Evolutionary conservation across 1,140 invertebrate species (phyloP), one percentile per base, ranked within the genome.

Genomic region (Heliconius himera): DNA sequence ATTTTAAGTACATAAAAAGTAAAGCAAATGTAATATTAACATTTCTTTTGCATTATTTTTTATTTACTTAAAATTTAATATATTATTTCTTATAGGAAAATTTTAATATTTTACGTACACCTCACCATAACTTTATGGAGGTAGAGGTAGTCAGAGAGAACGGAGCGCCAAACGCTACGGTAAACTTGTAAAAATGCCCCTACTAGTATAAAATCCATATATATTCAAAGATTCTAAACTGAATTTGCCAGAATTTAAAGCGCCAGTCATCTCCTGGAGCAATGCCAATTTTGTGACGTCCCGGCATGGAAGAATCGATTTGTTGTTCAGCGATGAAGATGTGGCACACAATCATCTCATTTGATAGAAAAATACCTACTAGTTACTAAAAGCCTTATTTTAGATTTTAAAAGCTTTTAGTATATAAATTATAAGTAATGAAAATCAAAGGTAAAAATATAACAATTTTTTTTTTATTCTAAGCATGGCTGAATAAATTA

Each of bases 301-400:
- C 70, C 46, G 73, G 60, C n/a, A 79, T 70, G n/a, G 54, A 33
- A 70, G 76, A 81, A 81, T 81, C 79, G 79, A 81, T 81, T 46
- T 77, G 13, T 49, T 13, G 46, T 29, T 66, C 46, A 79, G 33
- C 41, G 49, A 26, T 36, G 29, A 54, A 74, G 56, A 79, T 75
- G 74, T 70, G 70, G 46, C 66, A 75, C 73, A 54, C n/a, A 76
- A 75, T 80, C 75, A 46, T 72, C 49, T 76, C 51, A 74, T 76
- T 74, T 22, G 13, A 66, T 29, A 66, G 13, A 11, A 66, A 66
- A 16, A 66, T 22, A 29, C n/a, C 60, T 66, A 29, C 26, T 8
- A n/a, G 22, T 66, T 26, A 66, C 5, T 66, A 5, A 66, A 66
- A 66, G 22, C 60, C 11, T 26, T 16, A 66, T 26, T 51, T 51